Base-by-base conservation (phyloP, 2,797 vertebrate species). In the Galaxias olidus region DNA sequence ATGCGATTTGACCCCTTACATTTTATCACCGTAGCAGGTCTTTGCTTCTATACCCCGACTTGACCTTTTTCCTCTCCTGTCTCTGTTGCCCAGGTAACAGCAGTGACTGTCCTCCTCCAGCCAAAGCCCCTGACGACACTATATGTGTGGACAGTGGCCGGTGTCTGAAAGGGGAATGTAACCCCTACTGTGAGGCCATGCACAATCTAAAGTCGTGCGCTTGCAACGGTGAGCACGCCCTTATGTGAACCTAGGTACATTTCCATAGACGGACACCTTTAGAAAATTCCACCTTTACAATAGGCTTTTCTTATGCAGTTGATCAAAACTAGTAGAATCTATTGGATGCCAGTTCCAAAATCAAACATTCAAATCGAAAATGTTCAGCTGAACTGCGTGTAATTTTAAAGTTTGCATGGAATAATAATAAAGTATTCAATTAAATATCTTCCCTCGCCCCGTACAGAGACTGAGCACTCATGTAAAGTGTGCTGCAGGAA, bases 401-500 rank as follows among this genome's bases (percentile, higher is more conserved):
- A 2, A 30, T 30, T 30, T 30, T 30, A 30, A n/a, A 30, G 30
- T 30, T 30, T 2, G 30, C 30, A 3, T 30, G 2, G 30, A 30
- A 30, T 6, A 30, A 30, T 30, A 30, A 30, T 30, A 30, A 2
- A 30, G 30, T 30, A 30, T 30, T 30, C 30, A 30, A 30, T 42
- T 15, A 41, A 56, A 12, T 20, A 11, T 14, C 30, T 10, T 17
- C 47, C 1, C 13, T 68, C 7, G 18, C 15, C 52, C 10, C 58
- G 55, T 76, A 46, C 88, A 99, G 97, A 96, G 65, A 98, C 94
- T 0, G 93, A 96, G 46, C 50, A 96, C 70, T 99, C 98, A 0
- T 99, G 98, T 89, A 98, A 99, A 88, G 95, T 99, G 53, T 99
- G 98, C 89, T 99, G 97, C 83, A 87, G 91, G 71, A 78, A 88